Base-by-base conservation (phyloP, 2,888 invertebrate species). In the Chrysomela aeneicollis region DNA sequence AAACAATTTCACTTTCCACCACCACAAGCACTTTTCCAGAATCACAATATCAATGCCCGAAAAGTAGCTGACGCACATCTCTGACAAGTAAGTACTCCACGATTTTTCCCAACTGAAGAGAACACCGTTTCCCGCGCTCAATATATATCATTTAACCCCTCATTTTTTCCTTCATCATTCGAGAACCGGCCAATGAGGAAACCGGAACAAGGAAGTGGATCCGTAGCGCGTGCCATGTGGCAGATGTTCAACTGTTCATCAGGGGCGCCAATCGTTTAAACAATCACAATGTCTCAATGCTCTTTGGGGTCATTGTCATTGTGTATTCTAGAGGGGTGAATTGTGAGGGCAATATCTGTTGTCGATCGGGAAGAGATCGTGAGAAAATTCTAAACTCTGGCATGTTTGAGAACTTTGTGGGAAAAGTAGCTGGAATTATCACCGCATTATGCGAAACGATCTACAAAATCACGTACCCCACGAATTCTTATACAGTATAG, bases 191-290 rank as follows among this genome's bases (percentile, higher is more conserved):
- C 79, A 79, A 79, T 79, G 66, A 70, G 73, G 70, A 71, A 70
- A 73, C 76, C 78, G 78, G 78, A 79, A 79, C 72, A 60, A 75
- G 79, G 78, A 79, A 78, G 76, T 76, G 69, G 71, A 37, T 32
- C 37, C 26, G 59, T 60, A 51, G 64, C 64, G 60, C 64, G 64
- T 52, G 64, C 64, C 57, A 12, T 21, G 22, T 15, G 51, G 15
- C 64, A 64, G 64, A 64, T 64, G 64, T 64, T 57, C 35, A 42
- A 21, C 35, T n/a, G 42, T 42, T 42, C 15, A 42, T 42, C 42
- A 42, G 15, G 17, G 46, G 42, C 17, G 60, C 55, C 42, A 57
- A 57, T 37, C 32, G 50, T 52, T 52, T 60, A 64, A 61, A 68
- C 60, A 68, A 52, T 63, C 63, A 49, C 61, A 46, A 46, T 52